A percentile compares a stretch with the other conserved stretches of the same genome.
phyloP scores from a whole-genome alignment of 1,140 invertebrate genomes.

The Parapsyche elsis region DNA sequence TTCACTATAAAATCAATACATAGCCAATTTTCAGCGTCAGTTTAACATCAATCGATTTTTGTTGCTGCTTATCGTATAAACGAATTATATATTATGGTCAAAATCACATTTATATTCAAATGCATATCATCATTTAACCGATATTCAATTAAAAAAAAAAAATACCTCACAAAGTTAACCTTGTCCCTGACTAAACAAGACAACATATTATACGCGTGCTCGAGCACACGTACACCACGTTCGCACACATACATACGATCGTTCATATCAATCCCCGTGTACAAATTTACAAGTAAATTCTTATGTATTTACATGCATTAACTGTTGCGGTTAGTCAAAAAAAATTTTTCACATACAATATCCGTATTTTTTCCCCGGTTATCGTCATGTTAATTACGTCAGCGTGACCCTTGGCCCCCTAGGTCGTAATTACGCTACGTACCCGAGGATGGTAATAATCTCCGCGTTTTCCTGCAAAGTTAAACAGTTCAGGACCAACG shows the following conservation, averaged over 20 bases:
- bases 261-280: too few species aligned
- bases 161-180: neutral
- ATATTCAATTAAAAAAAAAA: too few species aligned
- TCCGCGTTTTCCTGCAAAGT: neutral
- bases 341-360: neutral
- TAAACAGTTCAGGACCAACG: neutral
- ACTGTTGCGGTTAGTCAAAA: too few species aligned
- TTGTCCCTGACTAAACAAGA: neutral
- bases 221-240: neutral
- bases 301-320: too few species aligned
- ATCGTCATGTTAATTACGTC: conserved; percentile 20
- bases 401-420: conserved; percentile 4
- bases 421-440: neutral
- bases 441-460: neutral
- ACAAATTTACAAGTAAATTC: too few species aligned
- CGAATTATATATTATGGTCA: too few species aligned
- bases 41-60: too few species aligned
- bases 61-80: too few species aligned
- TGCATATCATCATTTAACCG: too few species aligned
- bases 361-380: neutral
- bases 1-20: too few species aligned
- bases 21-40: too few species aligned
- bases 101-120: too few species aligned
- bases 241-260: neutral
- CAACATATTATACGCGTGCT: neutral